phyloP scores from a whole-genome alignment of 2,113 vertebrate genomes.

The Lathamus discolor region DNA sequence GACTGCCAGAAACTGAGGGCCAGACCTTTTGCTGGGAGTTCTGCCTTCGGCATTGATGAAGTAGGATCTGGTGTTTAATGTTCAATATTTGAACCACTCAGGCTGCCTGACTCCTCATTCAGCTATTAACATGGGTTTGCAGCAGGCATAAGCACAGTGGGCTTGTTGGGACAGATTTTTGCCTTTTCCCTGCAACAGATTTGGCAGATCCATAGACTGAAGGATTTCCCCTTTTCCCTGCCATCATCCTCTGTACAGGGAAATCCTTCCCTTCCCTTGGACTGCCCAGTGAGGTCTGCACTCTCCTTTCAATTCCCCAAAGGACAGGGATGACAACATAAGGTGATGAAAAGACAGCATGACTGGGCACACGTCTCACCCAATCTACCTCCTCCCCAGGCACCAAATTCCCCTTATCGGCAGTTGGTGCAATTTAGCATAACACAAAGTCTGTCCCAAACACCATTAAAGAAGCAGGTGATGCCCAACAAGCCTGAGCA shows the following conservation, averaged over 20 bases:
- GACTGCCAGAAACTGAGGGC: neutral
- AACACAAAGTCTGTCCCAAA: neutral
- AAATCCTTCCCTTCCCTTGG: neutral
- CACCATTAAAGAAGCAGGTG: neutral
- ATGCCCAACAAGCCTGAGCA: neutral
- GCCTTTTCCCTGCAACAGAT: neutral
- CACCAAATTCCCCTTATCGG: neutral
- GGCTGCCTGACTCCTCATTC: neutral
- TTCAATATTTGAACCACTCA: neutral
- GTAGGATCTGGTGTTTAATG: neutral
- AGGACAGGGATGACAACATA: neutral
- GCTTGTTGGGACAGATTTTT: neutral
- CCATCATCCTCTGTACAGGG: neutral
- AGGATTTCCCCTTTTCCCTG: neutral
- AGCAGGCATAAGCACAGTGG: neutral
- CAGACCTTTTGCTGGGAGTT: neutral
- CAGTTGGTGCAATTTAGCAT: neutral
- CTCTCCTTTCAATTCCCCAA: neutral
- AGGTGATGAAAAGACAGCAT: neutral
- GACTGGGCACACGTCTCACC: neutral
- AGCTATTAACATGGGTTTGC: neutral
- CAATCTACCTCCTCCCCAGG: neutral
- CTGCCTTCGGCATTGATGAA: neutral
- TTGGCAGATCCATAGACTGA: neutral
- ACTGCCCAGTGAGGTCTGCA: neutral